These are phyloP conservation scores for Elmis aenea DNA, from an alignment of 2,888 invertebrate species.

Conservation along the genomic window DNA sequence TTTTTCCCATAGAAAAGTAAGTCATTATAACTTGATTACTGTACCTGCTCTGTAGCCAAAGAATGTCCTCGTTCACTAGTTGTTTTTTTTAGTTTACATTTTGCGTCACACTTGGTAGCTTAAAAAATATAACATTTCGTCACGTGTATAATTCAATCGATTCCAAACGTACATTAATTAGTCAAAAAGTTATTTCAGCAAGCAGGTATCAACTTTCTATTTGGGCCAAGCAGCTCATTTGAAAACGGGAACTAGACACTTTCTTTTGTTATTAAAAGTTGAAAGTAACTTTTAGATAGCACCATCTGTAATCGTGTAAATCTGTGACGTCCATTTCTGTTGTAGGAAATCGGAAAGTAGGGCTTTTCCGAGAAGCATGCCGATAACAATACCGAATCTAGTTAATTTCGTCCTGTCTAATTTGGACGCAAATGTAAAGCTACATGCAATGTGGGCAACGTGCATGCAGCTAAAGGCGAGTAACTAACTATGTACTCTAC, in stretches of 20 bases:
- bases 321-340: slow-evolving; percentile 19
- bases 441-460: slow-evolving; percentile 53
- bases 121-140: too few species aligned
- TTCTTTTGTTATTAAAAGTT: neutral
- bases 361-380: slow-evolving; percentile 59
- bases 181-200: too few species aligned
- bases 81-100: too few species aligned
- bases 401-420: slow-evolving; percentile 69
- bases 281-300: neutral
- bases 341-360: slow-evolving; percentile 66
- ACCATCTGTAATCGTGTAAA: too few species aligned
- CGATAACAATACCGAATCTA: slow-evolving; percentile 61
- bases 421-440: slow-evolving; percentile 51
- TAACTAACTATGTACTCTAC: slow-evolving; percentile 5
- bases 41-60: too few species aligned
- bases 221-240: too few species aligned
- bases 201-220: too few species aligned
- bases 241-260: too few species aligned
- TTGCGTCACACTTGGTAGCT: too few species aligned
- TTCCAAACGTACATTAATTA: too few species aligned
- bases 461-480: slow-evolving; percentile 50
- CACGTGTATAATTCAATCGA: too few species aligned
- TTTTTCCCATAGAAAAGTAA: slow-evolving; percentile 70
- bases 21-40: neutral
- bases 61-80: too few species aligned